Evolutionary conservation across 2,888 invertebrate genomes (phyloP), one percentile per base, ranked within the genome.

Genomic region (Elmis aenea): DNA sequence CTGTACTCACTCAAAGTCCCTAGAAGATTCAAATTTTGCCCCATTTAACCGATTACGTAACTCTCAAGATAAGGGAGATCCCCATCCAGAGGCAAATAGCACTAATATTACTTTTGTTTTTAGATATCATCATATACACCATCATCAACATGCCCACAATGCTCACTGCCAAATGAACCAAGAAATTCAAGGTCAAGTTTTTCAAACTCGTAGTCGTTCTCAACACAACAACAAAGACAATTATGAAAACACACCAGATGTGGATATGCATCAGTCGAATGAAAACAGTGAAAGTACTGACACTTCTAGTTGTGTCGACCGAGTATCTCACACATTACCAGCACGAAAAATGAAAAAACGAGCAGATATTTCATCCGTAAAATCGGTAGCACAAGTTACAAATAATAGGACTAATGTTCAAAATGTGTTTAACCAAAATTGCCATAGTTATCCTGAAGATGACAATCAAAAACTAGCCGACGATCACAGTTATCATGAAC

Each of bases 301-400:
- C 32, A 66, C 66, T 3, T 69, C 69, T 4, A 67, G 66, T 45
- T 65, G 66, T 38, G 57, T 59, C 3, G 73, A 75, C 46, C 62
- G 73, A 3, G 67, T 71, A 34, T 69, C 73, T 1, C 76, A 76
- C 44, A 76, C 76, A 0, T 54, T 76, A 26, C 75, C 76, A 1
- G 71, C 70, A 3, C 59, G 76, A 10, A 76, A 76, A 59, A 65
- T 73, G 6, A 76, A 76, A 53, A 76, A 76, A 50, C 66, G 75
- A 12, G 64, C 69, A 10, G 71, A 66, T 56, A 69, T 66, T 52
- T 62, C 66, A 3, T 70, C 60, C 33, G 70, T 66, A 39, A 75
- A 69, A 59, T 59, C 64, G 0, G 58, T 54, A 20, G 54, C 54
- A 12, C 64, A 62, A 46, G 44, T 57, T 2, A 39, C 53, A 13